Base-by-base conservation (phyloP, 2,888 invertebrate genomes). In the Epicampocera succincta region DNA sequence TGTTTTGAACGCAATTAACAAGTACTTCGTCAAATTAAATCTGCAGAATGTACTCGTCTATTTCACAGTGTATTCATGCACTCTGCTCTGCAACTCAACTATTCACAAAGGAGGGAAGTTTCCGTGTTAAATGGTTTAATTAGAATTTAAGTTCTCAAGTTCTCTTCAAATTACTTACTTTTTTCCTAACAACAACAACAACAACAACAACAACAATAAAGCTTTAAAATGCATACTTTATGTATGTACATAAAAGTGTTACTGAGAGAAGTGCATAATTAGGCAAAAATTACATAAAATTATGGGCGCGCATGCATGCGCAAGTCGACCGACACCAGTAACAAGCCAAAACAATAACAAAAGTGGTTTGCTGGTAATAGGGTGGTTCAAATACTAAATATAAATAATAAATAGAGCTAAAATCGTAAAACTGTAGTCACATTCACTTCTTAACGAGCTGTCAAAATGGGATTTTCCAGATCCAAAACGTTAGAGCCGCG, bases 251-350 rank as follows among this genome's bases (percentile, higher is more conserved):
- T 60, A 9, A n/a, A 1, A 13, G 12, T 15, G 1, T 40, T 13
- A 21, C 17, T 54, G 54, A 56, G 52, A 65, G 63, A 11, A 42
- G 46, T 44, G 33, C 33, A 33, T 33, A 56, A 54, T 69, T 71
- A 69, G 33, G 50, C 71, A 33, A 33, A 33, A 33, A 33, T 63
- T 48, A 50, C 17, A 48, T 21, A 25, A 61, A 44, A n/a, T 42
- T 66, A 33, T 9, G 25, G 60, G 66, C 80, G 66, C 80, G 80
- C 80, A 80, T 75, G 80, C 52, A 42, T 40, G 66, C 33, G 42
- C 71, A 77, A 46, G 21, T 19, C 6, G 11, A 50, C 19, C 6
- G 11, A 50, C 60, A 17, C n/a, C 63, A 65, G 13, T 12, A 60
- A 52, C n/a, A n/a, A 52, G 52, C 11, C 63, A 48, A 76, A 50